phyloP scores from a whole-genome alignment of 2,113 vertebrate species.

The Oriolus oriolus region DNA sequence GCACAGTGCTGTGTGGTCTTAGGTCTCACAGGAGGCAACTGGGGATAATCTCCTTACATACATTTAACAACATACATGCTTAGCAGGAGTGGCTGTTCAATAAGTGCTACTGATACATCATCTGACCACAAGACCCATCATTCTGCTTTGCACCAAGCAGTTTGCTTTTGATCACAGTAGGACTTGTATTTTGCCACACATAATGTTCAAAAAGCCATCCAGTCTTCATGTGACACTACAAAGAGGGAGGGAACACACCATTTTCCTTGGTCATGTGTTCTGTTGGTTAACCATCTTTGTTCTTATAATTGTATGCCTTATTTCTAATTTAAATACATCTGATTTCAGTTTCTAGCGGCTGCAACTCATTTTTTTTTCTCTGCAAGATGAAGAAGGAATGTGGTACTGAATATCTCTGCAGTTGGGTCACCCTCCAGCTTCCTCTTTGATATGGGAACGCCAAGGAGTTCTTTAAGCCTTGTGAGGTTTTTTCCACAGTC shows the following conservation, averaged over 20 bases:
- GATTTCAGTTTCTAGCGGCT: not conserved
- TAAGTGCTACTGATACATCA: not conserved
- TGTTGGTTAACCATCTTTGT: not conserved
- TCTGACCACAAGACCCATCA: not conserved
- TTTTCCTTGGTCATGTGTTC: not conserved
- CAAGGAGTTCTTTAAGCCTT: not conserved
- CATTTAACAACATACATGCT: not conserved
- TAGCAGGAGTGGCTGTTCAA: not conserved
- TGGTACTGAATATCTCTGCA: not conserved
- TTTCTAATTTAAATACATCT: not conserved
- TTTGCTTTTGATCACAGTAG: not conserved
- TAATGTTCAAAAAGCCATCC: not conserved
- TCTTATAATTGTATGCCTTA: not conserved
- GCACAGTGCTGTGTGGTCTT: not conserved
- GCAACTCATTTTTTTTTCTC: not conserved
- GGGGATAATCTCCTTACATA: not conserved
- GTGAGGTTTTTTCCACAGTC: not conserved
- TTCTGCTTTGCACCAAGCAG: not conserved
- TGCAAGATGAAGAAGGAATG: not conserved
- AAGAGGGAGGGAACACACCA: not conserved
- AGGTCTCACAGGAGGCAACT: not conserved
- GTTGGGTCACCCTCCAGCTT: not conserved
- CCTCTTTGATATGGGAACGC: not conserved
- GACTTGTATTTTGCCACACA: not conserved
- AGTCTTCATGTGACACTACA: not conserved